Evolutionary conservation across 1,140 invertebrate genomes (phyloP).

Genomic region (Dinothrombium tinctorium): DNA sequence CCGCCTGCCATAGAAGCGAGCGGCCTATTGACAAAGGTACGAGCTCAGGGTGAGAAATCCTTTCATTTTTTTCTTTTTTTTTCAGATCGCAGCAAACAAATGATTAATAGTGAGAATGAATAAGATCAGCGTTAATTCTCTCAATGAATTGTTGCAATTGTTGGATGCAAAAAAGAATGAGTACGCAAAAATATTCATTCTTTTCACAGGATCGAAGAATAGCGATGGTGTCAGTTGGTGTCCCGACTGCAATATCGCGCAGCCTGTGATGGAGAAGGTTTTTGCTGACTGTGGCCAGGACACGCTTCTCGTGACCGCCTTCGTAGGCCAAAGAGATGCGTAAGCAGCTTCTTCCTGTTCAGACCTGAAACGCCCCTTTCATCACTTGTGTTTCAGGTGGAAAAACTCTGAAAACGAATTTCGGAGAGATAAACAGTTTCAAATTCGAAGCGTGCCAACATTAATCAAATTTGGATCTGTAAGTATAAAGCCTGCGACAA

Average conservation of each 20-base stretch:
- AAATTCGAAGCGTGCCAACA: slow-evolving; percentile 8
- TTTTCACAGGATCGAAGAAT: slow-evolving; percentile 9
- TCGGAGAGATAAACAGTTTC: slow-evolving; percentile 3
- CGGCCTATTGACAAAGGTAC: too few relatives aligned
- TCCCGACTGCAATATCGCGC: slow-evolving; percentile 9
- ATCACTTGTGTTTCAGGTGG: slow-evolving; percentile 6
- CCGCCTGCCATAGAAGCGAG: too few relatives aligned
- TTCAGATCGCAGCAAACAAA: too few relatives aligned
- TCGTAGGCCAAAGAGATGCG: slow-evolving; percentile 7
- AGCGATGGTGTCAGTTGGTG: slow-evolving; percentile 8
- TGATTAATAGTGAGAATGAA: too few relatives aligned
- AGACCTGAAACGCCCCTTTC: neutral
- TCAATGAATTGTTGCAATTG: neutral
- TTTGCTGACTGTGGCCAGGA: neutral
- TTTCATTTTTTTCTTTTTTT: too few relatives aligned
- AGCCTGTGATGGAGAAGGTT: slow-evolving; percentile 5
- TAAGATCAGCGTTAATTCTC: neutral
- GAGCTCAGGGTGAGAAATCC: too few relatives aligned
- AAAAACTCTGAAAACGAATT: slow-evolving; percentile 4
- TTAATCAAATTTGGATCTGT: slow-evolving; percentile 4
- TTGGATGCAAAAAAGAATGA: neutral
- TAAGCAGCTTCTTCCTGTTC: too few relatives aligned
- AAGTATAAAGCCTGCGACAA: too few relatives aligned
- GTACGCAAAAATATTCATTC: slow-evolving; percentile 1
- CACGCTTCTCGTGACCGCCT: slow-evolving; percentile 4